phyloP scores from a whole-genome alignment of 2,113 vertebrate genomes.

The Progne subis region DNA sequence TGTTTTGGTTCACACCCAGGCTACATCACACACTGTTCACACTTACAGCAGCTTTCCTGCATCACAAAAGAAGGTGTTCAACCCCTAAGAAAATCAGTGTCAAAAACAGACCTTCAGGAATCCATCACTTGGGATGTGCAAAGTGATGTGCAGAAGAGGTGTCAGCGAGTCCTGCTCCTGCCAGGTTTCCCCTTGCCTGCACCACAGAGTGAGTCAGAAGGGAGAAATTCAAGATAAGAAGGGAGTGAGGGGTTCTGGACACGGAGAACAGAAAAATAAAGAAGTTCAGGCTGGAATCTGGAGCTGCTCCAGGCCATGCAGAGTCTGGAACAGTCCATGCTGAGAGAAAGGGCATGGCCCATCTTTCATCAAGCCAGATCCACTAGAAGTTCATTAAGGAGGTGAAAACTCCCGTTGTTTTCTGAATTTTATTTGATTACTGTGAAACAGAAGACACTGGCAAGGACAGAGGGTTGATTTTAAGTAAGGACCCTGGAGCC shows the following conservation, averaged over 20 bases:
- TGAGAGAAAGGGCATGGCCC: neutral
- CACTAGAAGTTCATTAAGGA: neutral
- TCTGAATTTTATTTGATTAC: neutral
- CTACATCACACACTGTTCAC: neutral
- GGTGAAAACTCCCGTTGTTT: constrained; percentile 6
- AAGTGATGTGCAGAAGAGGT: neutral
- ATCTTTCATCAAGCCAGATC: neutral
- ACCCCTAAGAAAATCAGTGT: neutral
- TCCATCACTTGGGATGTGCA: rapidly evolving
- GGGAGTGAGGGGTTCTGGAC: neutral
- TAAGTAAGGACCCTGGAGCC: neutral
- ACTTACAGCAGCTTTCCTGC: rapidly evolving
- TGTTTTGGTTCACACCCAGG: neutral
- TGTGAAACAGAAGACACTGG: constrained; percentile 22
- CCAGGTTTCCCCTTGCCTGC: neutral
- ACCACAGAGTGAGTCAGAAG: neutral
- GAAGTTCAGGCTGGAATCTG: neutral
- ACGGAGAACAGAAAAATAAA: neutral
- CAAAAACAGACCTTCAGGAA: neutral
- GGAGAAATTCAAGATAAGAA: neutral
- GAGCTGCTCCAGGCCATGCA: neutral
- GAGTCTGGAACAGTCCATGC: rapidly evolving
- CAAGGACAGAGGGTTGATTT: neutral
- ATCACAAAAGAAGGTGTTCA: neutral
- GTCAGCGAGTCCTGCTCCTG: neutral